A percentile compares a stretch with the other conserved stretches of the same genome.
phyloP scores from a whole-genome alignment of 2,888 invertebrate species.

The Agrochola macilenta region DNA sequence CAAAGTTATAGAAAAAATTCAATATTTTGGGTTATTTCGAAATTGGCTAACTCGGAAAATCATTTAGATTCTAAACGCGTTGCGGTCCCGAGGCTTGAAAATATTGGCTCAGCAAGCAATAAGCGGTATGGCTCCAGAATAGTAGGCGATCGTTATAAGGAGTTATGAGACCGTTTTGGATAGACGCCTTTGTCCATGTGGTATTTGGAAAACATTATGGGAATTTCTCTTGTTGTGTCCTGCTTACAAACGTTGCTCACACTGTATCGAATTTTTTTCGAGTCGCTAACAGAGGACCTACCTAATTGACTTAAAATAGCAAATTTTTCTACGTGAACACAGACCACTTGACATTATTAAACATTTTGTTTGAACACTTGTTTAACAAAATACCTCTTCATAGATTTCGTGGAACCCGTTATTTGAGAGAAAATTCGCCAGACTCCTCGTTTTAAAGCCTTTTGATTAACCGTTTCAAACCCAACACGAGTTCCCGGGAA shows the following conservation, averaged over 20 bases:
- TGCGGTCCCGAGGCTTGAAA: constrained; percentile 76
- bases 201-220: constrained; percentile 50
- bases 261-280: constrained; percentile 19
- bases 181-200: constrained; percentile 60
- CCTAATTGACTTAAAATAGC: background rate
- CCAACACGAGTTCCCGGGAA: constrained; percentile 1
- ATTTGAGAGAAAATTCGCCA: background rate
- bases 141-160: constrained; percentile 77
- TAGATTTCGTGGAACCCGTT: background rate
- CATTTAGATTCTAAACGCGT: constrained; percentile 79
- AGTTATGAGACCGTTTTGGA: constrained; percentile 74
- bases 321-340: background rate
- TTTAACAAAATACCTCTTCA: constrained; percentile 5
- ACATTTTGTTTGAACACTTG: background rate
- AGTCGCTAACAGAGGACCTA: background rate
- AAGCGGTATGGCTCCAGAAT: constrained; percentile 78
- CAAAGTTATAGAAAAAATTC: constrained; percentile 50
- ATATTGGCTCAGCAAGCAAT: constrained; percentile 81
- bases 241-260: constrained; percentile 27
- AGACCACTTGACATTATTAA: constrained; percentile 10
- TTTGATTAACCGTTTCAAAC: constrained; percentile 25
- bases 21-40: constrained; percentile 64
- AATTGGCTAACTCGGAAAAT: constrained; percentile 71
- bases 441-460: constrained; percentile 13
- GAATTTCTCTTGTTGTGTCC: constrained; percentile 42